Percentiles rank a stretch among this genome's conserved stretches.
Conservation (phyloP, 2,888 invertebrate genomes). For the Auanema sp. region DNA sequence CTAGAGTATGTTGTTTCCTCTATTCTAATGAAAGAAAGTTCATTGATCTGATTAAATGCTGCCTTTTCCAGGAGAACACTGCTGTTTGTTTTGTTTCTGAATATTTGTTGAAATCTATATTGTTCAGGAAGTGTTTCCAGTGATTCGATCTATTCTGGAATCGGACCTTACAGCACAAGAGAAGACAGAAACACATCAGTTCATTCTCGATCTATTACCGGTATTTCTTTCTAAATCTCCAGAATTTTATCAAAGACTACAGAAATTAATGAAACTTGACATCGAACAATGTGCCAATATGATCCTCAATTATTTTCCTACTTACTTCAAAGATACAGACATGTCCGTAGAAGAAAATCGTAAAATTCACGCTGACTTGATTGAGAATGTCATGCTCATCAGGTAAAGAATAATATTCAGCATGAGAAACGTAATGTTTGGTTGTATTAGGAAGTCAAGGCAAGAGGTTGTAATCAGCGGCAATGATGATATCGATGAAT, state of each 20-base stretch:
- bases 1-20: constrained; percentile 24
- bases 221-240: constrained; percentile 8
- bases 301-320: constrained; percentile 11
- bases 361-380: too few relatives aligned
- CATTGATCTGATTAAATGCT: constrained; percentile 32
- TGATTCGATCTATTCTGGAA: constrained; percentile 25
- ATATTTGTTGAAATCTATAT: background rate
- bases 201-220: constrained; percentile 9
- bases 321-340: constrained; percentile 10
- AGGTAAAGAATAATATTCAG: background rate
- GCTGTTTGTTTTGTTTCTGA: background rate
- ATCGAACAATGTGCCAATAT: constrained; percentile 8
- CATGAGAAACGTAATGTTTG: too few relatives aligned
- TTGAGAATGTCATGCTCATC: background rate
- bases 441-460: background rate
- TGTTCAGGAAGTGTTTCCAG: constrained; percentile 21
- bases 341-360: background rate
- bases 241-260: too few relatives aligned
- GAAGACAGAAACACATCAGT: constrained; percentile 13
- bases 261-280: constrained; percentile 10
- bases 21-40: constrained; percentile 33
- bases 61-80: constrained; percentile 17
- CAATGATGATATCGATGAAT: constrained; percentile 55
- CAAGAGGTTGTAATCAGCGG: constrained; percentile 37
- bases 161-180: constrained; percentile 23